Conservation (phyloP, 2,113 vertebrate species). For the Anoura caudifer region DNA sequence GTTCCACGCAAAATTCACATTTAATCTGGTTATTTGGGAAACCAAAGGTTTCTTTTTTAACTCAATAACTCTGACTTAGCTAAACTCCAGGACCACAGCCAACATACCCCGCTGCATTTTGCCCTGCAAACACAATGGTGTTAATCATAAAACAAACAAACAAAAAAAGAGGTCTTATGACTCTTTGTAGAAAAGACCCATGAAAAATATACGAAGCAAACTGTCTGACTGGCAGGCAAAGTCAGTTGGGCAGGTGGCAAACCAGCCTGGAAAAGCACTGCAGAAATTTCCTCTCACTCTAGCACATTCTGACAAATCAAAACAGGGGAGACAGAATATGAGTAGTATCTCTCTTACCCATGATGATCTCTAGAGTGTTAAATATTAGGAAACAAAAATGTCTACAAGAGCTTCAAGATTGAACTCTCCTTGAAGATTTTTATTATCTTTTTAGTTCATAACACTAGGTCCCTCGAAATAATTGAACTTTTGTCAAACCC, state of each 20-base stretch:
- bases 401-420: not conserved
- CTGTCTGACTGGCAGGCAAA: not conserved
- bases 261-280: not conserved
- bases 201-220: not conserved
- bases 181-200: not conserved
- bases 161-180: not conserved
- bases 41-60: not conserved
- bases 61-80: not conserved
- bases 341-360: not conserved
- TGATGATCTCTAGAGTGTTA: not conserved
- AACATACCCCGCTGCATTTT: not conserved
- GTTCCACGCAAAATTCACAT: not conserved
- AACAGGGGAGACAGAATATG: not conserved
- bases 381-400: not conserved
- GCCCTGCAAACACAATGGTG: not conserved
- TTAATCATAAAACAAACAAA: not conserved
- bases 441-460: not conserved
- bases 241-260: not conserved
- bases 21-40: slow-evolving; percentile 8
- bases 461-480: not conserved
- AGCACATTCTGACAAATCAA: not conserved
- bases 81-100: not conserved
- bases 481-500: not conserved
- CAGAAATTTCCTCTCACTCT: not conserved
- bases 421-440: not conserved